These are phyloP conservation scores for Tursiops truncatus DNA, from an alignment of 2,113 vertebrate species.

Conservation along the genomic window DNA sequence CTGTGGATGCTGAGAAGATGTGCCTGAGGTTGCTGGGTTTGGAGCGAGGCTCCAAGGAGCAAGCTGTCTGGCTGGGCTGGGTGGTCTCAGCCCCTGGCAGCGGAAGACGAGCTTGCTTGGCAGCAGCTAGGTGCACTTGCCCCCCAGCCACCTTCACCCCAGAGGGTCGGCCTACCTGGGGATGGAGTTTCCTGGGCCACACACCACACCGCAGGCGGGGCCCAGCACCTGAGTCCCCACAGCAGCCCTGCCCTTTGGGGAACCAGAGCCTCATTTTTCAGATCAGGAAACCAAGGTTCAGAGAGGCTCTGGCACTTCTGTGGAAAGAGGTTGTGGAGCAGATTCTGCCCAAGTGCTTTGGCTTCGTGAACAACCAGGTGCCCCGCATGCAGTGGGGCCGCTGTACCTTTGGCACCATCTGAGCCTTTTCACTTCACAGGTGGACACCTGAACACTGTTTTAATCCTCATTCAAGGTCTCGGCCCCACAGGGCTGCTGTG, in stretches of 20 bases:
- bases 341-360: background rate
- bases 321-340: background rate
- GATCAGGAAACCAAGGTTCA: background rate
- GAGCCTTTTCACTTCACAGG: background rate
- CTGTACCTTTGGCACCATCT: background rate
- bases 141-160: background rate
- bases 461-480: too few relatives aligned
- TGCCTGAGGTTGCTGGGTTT: background rate
- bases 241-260: background rate
- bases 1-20: rapidly evolving
- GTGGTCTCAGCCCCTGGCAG: background rate
- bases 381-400: rapidly evolving
- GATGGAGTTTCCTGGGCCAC: background rate
- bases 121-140: background rate
- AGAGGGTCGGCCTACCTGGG: too few relatives aligned
- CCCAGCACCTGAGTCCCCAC: rapidly evolving
- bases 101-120: rapidly evolving
- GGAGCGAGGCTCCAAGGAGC: background rate
- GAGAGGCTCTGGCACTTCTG: background rate
- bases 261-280: background rate
- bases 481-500: background rate
- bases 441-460: too few relatives aligned
- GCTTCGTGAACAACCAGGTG: rapidly evolving
- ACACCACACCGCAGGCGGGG: too few relatives aligned
- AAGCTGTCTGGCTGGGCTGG: background rate